Conservation (phyloP, 2,888 invertebrate genomes). For the Gari tellinella region DNA sequence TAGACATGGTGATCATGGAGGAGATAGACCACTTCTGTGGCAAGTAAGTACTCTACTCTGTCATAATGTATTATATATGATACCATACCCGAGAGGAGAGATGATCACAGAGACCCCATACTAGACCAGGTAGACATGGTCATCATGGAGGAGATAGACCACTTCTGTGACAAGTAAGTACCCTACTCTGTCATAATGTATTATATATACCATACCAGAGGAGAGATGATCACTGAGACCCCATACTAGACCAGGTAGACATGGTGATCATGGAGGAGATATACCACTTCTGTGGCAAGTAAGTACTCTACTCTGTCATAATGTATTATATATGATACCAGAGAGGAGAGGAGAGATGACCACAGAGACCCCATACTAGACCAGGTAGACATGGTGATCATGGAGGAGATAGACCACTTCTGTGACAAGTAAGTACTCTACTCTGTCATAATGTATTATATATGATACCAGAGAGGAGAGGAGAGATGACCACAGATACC, state of each 20-base stretch:
- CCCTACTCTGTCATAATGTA: too few relatives aligned
- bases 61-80: slow-evolving; percentile 24
- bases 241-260: too few relatives aligned
- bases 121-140: neutral
- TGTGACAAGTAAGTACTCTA: slow-evolving; percentile 18
- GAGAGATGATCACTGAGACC: too few relatives aligned
- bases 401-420: slow-evolving; percentile 12
- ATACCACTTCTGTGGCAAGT: slow-evolving; percentile 10
- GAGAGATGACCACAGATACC: neutral
- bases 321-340: slow-evolving; percentile 20
- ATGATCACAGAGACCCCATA: neutral
- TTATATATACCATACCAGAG: too few relatives aligned
- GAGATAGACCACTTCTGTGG: slow-evolving; percentile 13
- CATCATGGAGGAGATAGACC: slow-evolving; percentile 7
- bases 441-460: slow-evolving; percentile 17
- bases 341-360: neutral
- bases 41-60: slow-evolving; percentile 14
- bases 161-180: slow-evolving; percentile 12
- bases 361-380: neutral
- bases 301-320: slow-evolving; percentile 14
- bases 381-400: neutral
- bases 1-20: slow-evolving; percentile 3
- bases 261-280: slow-evolving; percentile 1
- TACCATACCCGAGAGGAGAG: neutral
- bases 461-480: slow-evolving; percentile 5